Evolutionary conservation across 1,140 invertebrate genomes (phyloP).

Genomic region (Drosophila mauritiana): DNA sequence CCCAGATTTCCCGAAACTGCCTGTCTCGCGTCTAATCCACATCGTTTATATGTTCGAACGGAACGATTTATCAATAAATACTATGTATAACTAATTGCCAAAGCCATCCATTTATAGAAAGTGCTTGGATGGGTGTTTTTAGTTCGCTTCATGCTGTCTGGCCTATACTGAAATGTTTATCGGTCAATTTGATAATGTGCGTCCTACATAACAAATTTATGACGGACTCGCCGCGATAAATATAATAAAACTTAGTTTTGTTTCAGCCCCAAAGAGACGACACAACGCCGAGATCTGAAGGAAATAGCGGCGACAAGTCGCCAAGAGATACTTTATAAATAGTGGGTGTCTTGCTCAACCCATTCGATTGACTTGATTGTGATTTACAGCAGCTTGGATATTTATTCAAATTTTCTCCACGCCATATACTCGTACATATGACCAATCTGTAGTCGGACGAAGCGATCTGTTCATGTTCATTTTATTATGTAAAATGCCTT

Average conservation of each 20-base stretch:
- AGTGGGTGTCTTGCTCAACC: conserved; percentile 70
- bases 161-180: conserved; percentile 79
- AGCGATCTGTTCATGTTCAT: conserved; percentile 62
- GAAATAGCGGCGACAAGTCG: conserved; percentile 58
- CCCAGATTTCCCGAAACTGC: conserved; percentile 24
- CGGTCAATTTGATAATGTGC: conserved; percentile 77
- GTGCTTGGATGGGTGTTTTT: conserved; percentile 15
- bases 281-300: conserved; percentile 65
- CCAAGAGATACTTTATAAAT: conserved; percentile 63
- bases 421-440: conserved; percentile 23
- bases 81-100: conserved; percentile 60
- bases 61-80: conserved; percentile 16
- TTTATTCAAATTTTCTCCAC: conserved; percentile 71
- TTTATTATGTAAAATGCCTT: conserved; percentile 80
- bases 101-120: conserved; percentile 16
- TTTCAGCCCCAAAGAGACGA: conserved; percentile 44
- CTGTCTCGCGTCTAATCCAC: conserved; percentile 27
- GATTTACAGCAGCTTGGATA: conserved; percentile 78
- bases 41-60: conserved; percentile 21
- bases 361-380: conserved; percentile 80
- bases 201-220: conserved; percentile 79
- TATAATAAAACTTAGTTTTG: conserved; percentile 60
- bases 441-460: conserved; percentile 37
- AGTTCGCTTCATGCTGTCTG: conserved; percentile 57
- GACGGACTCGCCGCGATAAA: conserved; percentile 68